Evolutionary conservation across 2,113 vertebrate species (phyloP).

Genomic region (Corydoras sp.): DNA sequence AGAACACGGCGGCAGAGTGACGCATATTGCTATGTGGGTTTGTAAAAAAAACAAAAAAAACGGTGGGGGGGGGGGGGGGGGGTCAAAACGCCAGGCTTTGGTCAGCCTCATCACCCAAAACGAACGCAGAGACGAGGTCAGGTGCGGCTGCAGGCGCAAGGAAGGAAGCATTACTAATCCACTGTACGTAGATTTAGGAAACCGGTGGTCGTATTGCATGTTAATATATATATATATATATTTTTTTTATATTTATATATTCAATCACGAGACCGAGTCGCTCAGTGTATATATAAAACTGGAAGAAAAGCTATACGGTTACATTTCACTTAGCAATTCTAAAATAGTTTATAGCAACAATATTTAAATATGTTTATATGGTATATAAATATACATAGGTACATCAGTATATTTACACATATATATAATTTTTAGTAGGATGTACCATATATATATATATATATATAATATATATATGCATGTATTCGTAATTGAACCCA

Average conservation of each 20-base stretch:
- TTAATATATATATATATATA: no score
- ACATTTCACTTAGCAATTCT: constrained; percentile 69
- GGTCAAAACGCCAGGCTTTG: constrained; percentile 33
- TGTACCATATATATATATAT: constrained; percentile 63
- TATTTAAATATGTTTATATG: constrained; percentile 69
- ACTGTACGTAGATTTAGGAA: constrained; percentile 55
- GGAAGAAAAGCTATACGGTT: constrained; percentile 72
- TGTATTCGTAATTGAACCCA: constrained; percentile 65
- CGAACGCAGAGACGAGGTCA: constrained; percentile 20
- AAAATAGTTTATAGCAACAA: constrained; percentile 76
- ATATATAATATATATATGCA: constrained; percentile 58
- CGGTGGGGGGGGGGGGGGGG: no score
- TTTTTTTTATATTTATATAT: no score
- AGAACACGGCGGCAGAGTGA: neutral
- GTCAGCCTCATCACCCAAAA: constrained; percentile 3
- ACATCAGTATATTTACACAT: constrained; percentile 57
- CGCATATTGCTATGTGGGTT: constrained; percentile 5
- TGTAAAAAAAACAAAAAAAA: no score
- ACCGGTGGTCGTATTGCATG: constrained; percentile 65
- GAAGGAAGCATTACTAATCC: constrained; percentile 56
- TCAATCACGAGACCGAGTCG: constrained; percentile 62
- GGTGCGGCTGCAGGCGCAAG: constrained; percentile 30
- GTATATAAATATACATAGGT: constrained; percentile 51
- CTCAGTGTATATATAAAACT: constrained; percentile 73
- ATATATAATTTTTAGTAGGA: constrained; percentile 59